These are phyloP conservation scores for Sarcoramphus papa DNA, from an alignment of 2,797 vertebrate species.

Conservation along the genomic window DNA sequence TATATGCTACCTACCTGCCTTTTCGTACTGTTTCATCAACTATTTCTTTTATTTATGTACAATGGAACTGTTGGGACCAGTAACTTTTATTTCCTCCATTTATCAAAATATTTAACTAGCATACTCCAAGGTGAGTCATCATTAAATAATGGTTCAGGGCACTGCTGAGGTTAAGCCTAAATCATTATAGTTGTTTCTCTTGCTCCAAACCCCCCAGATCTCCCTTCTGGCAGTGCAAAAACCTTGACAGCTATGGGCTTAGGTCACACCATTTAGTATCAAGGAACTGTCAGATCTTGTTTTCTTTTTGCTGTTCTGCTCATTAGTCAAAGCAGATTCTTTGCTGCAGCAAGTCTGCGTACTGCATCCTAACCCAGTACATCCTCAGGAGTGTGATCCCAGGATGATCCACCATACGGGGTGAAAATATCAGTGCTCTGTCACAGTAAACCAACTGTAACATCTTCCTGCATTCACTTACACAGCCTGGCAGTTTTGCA, in stretches of 20 bases:
- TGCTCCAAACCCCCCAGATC: conserved; percentile 13
- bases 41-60: conserved; percentile 37
- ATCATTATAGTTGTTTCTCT: conserved; percentile 50
- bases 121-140: conserved; percentile 10
- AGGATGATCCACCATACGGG: conserved; percentile 5
- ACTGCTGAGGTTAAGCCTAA: conserved; percentile 46
- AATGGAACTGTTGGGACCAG: neutral
- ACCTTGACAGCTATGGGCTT: conserved; percentile 45
- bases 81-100: conserved; percentile 29
- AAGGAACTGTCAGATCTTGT: conserved; percentile 58
- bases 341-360: neutral
- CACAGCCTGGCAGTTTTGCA: conserved; percentile 50
- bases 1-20: neutral
- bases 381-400: conserved; percentile 26
- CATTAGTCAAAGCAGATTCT: conserved; percentile 57
- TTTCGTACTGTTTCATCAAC: conserved; percentile 37
- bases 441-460: conserved; percentile 26
- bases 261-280: conserved; percentile 52
- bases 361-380: neutral
- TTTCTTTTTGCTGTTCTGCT: conserved; percentile 51
- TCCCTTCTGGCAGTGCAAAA: conserved; percentile 55
- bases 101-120: conserved; percentile 57
- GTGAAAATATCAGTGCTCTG: conserved; percentile 21
- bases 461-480: conserved; percentile 41
- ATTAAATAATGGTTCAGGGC: conserved; percentile 24